Percentiles rank a stretch among this genome's conserved stretches.
phyloP scores from a whole-genome alignment of 2,888 invertebrate species.

The Chrysolina americana region DNA sequence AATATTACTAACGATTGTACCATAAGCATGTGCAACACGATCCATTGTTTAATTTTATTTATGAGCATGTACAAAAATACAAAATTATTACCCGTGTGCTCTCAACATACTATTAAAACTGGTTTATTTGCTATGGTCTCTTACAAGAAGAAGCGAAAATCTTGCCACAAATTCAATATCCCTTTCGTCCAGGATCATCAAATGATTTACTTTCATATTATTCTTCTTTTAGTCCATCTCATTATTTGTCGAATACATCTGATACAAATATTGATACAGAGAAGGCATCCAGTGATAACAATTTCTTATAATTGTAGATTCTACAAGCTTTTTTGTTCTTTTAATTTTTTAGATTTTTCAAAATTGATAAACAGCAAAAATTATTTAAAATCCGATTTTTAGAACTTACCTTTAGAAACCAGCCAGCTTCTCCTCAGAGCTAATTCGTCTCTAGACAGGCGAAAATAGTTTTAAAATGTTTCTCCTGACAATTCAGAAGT shows the following conservation, averaged over 20 bases:
- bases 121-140: slow-evolving; percentile 8
- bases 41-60: slow-evolving; percentile 20
- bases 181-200: not conserved
- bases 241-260: slow-evolving; percentile 9
- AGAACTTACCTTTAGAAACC: too few relatives aligned
- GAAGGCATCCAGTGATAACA: not conserved
- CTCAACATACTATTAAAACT: slow-evolving; percentile 27
- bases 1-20: slow-evolving; percentile 20
- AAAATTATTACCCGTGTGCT: slow-evolving; percentile 8
- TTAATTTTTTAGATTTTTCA: too few relatives aligned
- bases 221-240: slow-evolving; percentile 8
- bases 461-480: too few relatives aligned
- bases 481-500: too few relatives aligned
- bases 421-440: too few relatives aligned
- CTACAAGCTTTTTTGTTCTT: too few relatives aligned
- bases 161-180: slow-evolving; percentile 22
- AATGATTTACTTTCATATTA: slow-evolving; percentile 19
- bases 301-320: slow-evolving; percentile 15
- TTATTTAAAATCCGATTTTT: too few relatives aligned
- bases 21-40: slow-evolving; percentile 19
- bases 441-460: too few relatives aligned
- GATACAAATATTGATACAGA: slow-evolving; percentile 16
- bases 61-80: slow-evolving; percentile 26
- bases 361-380: too few relatives aligned
- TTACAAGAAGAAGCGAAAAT: slow-evolving; percentile 21